A percentile compares a stretch with the other conserved stretches of the same genome.
Evolutionary conservation across 1,140 invertebrate genomes (phyloP).

Genomic region (Sipha flava): DNA sequence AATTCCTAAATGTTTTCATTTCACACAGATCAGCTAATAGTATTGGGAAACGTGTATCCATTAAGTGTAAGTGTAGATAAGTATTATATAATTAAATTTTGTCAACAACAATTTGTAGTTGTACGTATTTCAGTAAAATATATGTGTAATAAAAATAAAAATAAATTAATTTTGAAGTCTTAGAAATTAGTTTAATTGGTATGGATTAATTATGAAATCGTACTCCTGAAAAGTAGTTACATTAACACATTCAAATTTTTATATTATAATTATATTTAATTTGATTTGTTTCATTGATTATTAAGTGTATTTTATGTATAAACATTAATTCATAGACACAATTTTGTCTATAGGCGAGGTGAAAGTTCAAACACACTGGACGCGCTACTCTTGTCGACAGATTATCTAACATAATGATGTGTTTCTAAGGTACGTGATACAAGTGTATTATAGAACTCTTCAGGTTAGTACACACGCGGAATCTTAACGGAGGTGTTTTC

Average conservation of each 20-base stretch:
- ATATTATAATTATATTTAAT: too few relatives aligned
- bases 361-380: constrained; percentile 8
- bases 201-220: too few relatives aligned
- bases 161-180: not conserved
- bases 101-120: not conserved
- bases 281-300: not conserved
- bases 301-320: not conserved
- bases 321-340: not conserved
- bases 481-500: not conserved
- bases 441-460: not conserved
- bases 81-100: not conserved
- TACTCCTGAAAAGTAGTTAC: too few relatives aligned
- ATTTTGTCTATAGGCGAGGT: not conserved
- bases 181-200: not conserved
- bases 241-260: too few relatives aligned
- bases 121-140: not conserved
- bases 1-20: not conserved
- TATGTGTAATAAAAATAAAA: not conserved
- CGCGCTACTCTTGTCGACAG: not conserved
- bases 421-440: not conserved
- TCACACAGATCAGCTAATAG: not conserved
- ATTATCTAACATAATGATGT: not conserved
- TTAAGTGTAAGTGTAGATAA: not conserved
- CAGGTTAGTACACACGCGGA: not conserved
- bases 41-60: not conserved